Conservation (phyloP, 2,113 vertebrate species). For the Chamaetylas fuelleborni region DNA sequence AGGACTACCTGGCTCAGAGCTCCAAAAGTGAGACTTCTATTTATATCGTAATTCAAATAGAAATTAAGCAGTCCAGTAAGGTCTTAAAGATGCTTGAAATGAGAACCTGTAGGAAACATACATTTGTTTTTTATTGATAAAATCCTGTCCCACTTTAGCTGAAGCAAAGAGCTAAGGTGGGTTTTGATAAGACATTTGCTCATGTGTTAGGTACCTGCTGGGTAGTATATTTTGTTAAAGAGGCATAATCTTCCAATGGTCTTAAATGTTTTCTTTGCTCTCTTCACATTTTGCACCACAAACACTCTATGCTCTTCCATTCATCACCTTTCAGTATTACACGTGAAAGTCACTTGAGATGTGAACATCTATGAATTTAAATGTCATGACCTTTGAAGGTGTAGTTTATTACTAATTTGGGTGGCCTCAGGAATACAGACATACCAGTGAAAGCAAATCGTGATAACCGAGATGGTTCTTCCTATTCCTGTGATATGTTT, state of each 20-base stretch:
- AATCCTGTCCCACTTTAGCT: not conserved
- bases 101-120: not conserved
- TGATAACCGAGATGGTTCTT: not conserved
- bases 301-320: not conserved
- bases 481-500: not conserved
- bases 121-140: not conserved
- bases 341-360: not conserved
- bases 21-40: not conserved
- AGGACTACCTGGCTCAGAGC: not conserved
- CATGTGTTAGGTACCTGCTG: accelerated
- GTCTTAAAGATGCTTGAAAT: not conserved
- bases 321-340: not conserved
- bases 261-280: not conserved
- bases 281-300: not conserved
- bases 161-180: not conserved
- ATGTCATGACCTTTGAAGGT: not conserved
- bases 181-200: not conserved
- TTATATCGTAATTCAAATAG: not conserved
- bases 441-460: not conserved
- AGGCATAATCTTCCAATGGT: not conserved
- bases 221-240: not conserved
- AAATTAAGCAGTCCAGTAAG: not conserved
- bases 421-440: not conserved
- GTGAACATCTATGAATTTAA: not conserved
- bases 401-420: not conserved